Conservation (phyloP, 2,797 vertebrate species). For the Trachurus trachurus region DNA sequence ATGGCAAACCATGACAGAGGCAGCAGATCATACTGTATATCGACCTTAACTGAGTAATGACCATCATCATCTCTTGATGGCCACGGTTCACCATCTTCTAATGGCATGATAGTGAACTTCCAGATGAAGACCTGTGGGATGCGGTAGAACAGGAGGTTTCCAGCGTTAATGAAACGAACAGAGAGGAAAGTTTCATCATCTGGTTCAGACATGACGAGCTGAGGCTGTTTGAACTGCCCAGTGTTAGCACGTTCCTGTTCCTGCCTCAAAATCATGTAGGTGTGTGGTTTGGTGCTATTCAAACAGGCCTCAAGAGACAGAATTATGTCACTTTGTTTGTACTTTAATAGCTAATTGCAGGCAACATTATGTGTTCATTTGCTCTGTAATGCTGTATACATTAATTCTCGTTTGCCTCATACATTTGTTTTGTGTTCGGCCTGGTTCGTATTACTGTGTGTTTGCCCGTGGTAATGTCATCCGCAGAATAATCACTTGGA, state of each 20-base stretch:
- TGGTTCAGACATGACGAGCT: not conserved
- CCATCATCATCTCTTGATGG: not conserved
- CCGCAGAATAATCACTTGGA: conserved; percentile 52
- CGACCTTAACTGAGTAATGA: not conserved
- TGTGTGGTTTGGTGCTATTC: too few relatives aligned
- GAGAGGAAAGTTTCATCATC: not conserved
- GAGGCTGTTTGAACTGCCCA: not conserved
- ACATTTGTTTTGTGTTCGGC: conserved; percentile 27
- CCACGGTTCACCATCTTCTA: not conserved
- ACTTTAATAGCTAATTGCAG: not conserved
- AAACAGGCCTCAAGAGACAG: not conserved
- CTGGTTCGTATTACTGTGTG: conserved; percentile 55
- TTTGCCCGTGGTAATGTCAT: conserved; percentile 78
- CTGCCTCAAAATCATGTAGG: too few relatives aligned
- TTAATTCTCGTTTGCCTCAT: conserved; percentile 13
- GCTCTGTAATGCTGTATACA: conserved; percentile 5
- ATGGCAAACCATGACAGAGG: too few relatives aligned
- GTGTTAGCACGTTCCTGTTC: too few relatives aligned
- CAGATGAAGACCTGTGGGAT: not conserved
- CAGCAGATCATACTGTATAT: too few relatives aligned
- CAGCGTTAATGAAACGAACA: too few relatives aligned
- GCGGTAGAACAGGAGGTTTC: not conserved
- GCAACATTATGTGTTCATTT: not conserved
- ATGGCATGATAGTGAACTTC: not conserved
- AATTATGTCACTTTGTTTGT: not conserved